phyloP scores from a whole-genome alignment of 2,113 vertebrate genomes.

The Pavo muticus region DNA sequence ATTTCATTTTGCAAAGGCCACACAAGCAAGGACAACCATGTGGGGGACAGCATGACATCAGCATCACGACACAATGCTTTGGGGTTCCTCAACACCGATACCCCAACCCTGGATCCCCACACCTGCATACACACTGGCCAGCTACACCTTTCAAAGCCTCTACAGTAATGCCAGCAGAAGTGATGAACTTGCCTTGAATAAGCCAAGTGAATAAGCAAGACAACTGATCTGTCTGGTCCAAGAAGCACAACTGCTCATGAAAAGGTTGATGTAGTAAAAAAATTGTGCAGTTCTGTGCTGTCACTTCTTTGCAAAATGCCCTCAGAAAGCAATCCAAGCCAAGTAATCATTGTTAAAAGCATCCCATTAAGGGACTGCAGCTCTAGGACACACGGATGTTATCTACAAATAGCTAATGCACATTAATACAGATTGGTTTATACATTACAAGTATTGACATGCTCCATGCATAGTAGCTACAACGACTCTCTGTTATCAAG shows the following conservation, averaged over 20 bases:
- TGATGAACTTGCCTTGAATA: background rate
- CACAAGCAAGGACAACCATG: background rate
- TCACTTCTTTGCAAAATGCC: background rate
- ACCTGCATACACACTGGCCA: background rate
- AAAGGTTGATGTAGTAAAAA: background rate
- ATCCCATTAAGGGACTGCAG: background rate
- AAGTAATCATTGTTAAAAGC: background rate
- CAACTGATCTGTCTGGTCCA: background rate
- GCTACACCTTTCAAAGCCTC: background rate
- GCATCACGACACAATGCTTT: background rate
- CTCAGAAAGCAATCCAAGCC: background rate
- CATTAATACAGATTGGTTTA: background rate
- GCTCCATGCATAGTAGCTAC: background rate
- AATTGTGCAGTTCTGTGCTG: background rate
- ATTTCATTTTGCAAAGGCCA: background rate
- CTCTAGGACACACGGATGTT: background rate
- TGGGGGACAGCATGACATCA: background rate
- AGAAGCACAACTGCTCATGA: background rate
- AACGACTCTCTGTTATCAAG: background rate
- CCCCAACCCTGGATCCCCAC: no score
- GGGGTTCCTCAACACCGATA: background rate
- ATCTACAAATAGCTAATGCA: background rate
- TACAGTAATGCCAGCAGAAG: background rate
- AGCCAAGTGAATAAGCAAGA: background rate
- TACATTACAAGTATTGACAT: background rate